Evolutionary conservation across 1,140 invertebrate species (phyloP).

Genomic region (Lordiphosa mommai): DNA sequence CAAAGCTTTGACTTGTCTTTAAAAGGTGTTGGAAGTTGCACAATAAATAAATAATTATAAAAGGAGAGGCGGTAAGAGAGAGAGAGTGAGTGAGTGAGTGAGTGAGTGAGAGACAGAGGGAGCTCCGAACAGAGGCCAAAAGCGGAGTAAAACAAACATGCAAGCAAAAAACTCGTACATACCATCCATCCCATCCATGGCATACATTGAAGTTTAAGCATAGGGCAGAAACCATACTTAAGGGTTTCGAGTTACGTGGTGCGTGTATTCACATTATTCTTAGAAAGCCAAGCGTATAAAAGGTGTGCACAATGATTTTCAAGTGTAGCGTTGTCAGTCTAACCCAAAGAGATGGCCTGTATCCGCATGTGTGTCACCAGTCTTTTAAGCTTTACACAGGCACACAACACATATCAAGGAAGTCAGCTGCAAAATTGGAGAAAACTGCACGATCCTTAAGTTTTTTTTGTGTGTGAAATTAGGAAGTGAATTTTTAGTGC

Average conservation of each 20-base stretch:
- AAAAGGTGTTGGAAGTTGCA: constrained; percentile 80
- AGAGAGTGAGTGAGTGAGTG: constrained; percentile 14
- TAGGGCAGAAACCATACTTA: constrained; percentile 76
- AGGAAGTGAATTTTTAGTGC: too few relatives aligned
- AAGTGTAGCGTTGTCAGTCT: constrained; percentile 26
- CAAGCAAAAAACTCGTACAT: background rate
- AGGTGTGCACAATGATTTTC: constrained; percentile 73
- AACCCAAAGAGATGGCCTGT: background rate
- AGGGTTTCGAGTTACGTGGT: constrained; percentile 69
- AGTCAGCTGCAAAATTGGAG: too few relatives aligned
- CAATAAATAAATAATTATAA: constrained; percentile 80
- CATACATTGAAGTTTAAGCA: constrained; percentile 75
- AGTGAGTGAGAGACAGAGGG: background rate
- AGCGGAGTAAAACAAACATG: background rate
- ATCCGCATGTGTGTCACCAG: constrained; percentile 3
- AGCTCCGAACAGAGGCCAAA: background rate
- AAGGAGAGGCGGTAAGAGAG: constrained; percentile 30
- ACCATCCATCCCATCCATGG: constrained; percentile 19
- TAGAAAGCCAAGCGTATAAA: constrained; percentile 75
- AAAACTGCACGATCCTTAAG: too few relatives aligned
- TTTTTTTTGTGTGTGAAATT: too few relatives aligned
- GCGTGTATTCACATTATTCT: constrained; percentile 74
- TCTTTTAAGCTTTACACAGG: too few relatives aligned
- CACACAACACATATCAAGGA: too few relatives aligned
- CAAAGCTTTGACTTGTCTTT: constrained; percentile 75